Conservation (phyloP, 2,888 invertebrate species). For the Lordiphosa andalusiaca region DNA sequence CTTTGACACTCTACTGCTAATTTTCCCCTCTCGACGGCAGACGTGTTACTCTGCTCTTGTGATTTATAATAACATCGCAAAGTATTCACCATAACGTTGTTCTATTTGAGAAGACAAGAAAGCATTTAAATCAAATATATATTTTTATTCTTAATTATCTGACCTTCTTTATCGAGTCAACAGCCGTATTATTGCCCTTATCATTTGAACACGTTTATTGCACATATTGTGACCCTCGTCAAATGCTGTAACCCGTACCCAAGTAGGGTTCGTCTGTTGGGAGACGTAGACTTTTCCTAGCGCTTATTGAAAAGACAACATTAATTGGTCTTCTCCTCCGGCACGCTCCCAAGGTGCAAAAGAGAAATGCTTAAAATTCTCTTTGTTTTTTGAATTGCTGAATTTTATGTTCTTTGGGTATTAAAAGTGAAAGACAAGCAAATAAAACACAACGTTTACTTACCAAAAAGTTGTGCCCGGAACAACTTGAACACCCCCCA, state of each 20-base stretch:
- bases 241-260: slow-evolving; percentile 23
- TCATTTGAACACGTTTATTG: slow-evolving; percentile 6
- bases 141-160: slow-evolving; percentile 16
- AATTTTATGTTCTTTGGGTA: neutral
- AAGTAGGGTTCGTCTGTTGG: neutral
- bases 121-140: slow-evolving; percentile 6
- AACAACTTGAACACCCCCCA: neutral
- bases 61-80: too few species aligned
- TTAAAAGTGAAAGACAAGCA: slow-evolving; percentile 7
- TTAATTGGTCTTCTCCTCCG: slow-evolving; percentile 24
- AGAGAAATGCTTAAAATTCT: slow-evolving; percentile 14
- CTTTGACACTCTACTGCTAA: too few species aligned
- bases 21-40: too few species aligned
- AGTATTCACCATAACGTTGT: neutral
- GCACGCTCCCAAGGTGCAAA: slow-evolving; percentile 10
- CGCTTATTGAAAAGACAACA: slow-evolving; percentile 15
- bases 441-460: slow-evolving; percentile 21
- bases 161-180: slow-evolving; percentile 7
- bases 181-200: slow-evolving; percentile 17
- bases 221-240: slow-evolving; percentile 41
- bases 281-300: neutral
- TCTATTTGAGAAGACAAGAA: neutral
- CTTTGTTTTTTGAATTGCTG: slow-evolving; percentile 11
- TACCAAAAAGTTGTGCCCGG: neutral
- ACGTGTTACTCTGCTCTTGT: too few species aligned